Conservation (phyloP, 2,113 vertebrate species). For the Eptatretus burgeri region DNA sequence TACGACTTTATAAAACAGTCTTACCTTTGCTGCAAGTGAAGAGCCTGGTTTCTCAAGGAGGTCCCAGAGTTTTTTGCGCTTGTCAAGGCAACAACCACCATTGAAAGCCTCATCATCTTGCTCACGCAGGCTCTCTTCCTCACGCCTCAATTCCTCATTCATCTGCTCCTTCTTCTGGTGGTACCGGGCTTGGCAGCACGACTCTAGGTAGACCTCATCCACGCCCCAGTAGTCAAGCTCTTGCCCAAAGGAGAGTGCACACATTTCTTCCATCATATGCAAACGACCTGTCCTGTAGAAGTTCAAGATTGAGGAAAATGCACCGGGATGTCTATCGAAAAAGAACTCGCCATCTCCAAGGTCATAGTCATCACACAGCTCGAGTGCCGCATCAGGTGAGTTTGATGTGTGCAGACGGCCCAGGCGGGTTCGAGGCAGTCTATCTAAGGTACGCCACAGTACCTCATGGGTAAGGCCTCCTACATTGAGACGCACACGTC, state of each 20-base stretch:
- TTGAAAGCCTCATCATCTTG: slow-evolving; percentile 1
- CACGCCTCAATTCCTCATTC: slow-evolving; percentile 2
- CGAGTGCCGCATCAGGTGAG: neutral
- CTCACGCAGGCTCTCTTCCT: slow-evolving; percentile 1
- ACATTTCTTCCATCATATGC: slow-evolving; percentile 3
- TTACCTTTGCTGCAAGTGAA: slow-evolving; percentile 1
- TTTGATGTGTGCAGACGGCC: neutral
- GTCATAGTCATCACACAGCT: slow-evolving; percentile 1
- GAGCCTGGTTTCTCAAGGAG: slow-evolving; percentile 1
- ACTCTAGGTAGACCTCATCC: slow-evolving; percentile 1
- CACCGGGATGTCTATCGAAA: slow-evolving; percentile 1
- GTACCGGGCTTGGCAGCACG: slow-evolving; percentile 3
- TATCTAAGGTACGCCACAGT: slow-evolving; percentile 1
- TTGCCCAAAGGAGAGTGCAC: slow-evolving; percentile 1
- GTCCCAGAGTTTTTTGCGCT: neutral
- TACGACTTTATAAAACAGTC: slow-evolving; percentile 10
- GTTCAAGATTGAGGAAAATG: neutral
- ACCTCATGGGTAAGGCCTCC: slow-evolving; percentile 2
- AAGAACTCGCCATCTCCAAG: neutral
- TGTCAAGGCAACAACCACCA: neutral
- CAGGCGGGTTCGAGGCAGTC: slow-evolving; percentile 5
- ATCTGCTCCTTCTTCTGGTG: slow-evolving; percentile 7
- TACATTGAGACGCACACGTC: slow-evolving; percentile 2
- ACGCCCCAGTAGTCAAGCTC: slow-evolving; percentile 3
- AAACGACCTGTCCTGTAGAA: slow-evolving; percentile 1